Evolutionary conservation across 2,888 invertebrate species (phyloP).

Genomic region (Atherix ibis): DNA sequence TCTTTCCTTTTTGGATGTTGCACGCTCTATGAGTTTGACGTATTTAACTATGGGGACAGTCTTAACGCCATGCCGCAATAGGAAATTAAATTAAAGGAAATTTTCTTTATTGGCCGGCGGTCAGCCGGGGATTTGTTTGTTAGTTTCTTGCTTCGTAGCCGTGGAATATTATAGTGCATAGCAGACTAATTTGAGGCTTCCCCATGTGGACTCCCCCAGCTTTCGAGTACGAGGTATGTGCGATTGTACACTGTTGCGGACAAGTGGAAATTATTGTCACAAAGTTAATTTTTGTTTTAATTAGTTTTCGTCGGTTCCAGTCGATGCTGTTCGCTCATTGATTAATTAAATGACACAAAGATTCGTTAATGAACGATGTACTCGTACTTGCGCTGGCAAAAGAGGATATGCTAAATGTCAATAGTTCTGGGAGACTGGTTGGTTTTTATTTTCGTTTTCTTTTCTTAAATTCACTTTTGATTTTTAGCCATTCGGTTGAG

Average conservation of each 20-base stretch:
- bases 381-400: background rate
- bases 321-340: background rate
- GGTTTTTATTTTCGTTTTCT: too few relatives aligned
- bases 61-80: background rate
- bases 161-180: slow-evolving; percentile 1
- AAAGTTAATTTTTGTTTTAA: slow-evolving; percentile 4
- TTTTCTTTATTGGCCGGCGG: background rate
- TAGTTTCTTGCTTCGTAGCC: background rate
- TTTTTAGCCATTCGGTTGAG: too few relatives aligned
- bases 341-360: slow-evolving; percentile 7
- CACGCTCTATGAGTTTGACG: too few relatives aligned
- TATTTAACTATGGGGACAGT: slow-evolving; percentile 1
- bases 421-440: too few relatives aligned
- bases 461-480: too few relatives aligned
- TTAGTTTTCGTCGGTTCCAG: slow-evolving; percentile 1
- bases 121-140: background rate
- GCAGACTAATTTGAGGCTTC: background rate
- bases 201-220: background rate
- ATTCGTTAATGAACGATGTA: slow-evolving; percentile 4
- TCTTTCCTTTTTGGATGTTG: too few relatives aligned
- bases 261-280: slow-evolving; percentile 5
- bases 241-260: too few relatives aligned
- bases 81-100: slow-evolving; percentile 2
- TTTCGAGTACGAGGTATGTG: too few relatives aligned
- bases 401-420: too few relatives aligned